These are phyloP conservation scores for Phragmatobia fuliginosa DNA, from an alignment of 2,888 invertebrate species.

Conservation along the genomic window DNA sequence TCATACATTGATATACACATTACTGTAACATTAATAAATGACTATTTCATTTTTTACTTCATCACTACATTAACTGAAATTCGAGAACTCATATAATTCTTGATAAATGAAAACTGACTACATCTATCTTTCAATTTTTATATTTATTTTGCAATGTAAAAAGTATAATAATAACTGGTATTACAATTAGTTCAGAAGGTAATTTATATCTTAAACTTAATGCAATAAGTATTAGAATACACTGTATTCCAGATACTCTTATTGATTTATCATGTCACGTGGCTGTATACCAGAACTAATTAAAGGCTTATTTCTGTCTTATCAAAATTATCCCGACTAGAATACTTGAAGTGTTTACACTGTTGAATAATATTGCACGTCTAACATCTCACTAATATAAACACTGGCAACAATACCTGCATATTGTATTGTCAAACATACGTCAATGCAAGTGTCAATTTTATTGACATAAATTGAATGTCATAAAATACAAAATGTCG, in stretches of 20 bases:
- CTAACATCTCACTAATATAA: conserved; percentile 20
- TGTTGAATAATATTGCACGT: conserved; percentile 37
- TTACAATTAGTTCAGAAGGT: neutral
- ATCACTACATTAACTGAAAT: neutral
- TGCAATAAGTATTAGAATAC: neutral
- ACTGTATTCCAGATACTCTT: neutral
- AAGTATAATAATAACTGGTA: neutral
- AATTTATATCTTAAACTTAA: neutral
- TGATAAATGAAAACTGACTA: neutral
- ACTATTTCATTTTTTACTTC: neutral
- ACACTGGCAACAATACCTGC: conserved; percentile 6
- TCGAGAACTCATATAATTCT: neutral
- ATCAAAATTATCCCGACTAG: conserved; percentile 35
- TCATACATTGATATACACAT: neutral
- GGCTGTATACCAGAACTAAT: neutral
- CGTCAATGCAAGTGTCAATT: neutral
- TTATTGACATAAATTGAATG: neutral
- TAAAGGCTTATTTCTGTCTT: neutral
- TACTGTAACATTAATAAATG: neutral
- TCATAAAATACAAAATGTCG: neutral
- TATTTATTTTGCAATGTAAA: neutral
- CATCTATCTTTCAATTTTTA: neutral
- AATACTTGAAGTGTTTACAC: conserved; percentile 37
- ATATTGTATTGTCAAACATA: neutral
- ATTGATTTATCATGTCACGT: neutral